Percentiles rank a stretch among this genome's conserved stretches.
phyloP scores from a whole-genome alignment of 2,113 vertebrate species.

The Ardeotis arabs region DNA sequence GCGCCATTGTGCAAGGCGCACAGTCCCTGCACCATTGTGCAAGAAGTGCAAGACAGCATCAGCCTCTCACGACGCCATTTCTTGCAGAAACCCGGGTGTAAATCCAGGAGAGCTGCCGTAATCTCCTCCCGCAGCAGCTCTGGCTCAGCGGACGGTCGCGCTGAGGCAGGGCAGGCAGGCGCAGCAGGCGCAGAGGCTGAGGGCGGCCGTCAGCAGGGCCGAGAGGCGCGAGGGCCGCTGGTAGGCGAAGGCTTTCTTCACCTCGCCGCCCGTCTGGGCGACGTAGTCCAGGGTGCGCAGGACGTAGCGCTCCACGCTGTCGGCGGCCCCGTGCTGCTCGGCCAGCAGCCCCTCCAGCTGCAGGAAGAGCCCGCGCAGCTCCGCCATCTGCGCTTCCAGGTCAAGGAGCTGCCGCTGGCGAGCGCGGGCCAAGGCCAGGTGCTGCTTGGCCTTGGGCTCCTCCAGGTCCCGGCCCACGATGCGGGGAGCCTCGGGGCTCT shows the following conservation, averaged over 20 bases:
- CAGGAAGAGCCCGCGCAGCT: conserved; percentile 69
- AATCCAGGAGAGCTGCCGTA: accelerated
- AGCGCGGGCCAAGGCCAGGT: conserved; percentile 47
- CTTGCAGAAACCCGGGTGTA: accelerated
- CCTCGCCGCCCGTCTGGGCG: conserved; percentile 17
- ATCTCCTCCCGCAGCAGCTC: accelerated
- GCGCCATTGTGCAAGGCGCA: accelerated
- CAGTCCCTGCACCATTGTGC: accelerated
- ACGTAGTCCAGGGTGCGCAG: conserved; percentile 60
- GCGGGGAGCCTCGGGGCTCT: conserved; percentile 3
- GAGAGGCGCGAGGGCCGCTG: conserved; percentile 56
- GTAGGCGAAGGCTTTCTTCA: conserved; percentile 69
- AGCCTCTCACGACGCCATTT: accelerated
- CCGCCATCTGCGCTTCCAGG: conserved; percentile 66
- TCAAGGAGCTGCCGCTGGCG: conserved; percentile 68
- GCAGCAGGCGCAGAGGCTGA: conserved; percentile 70
- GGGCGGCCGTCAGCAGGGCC: background rate
- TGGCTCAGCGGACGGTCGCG: background rate
- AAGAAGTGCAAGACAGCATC: background rate
- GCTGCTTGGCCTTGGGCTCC: conserved; percentile 35
- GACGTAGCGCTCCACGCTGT: conserved; percentile 72
- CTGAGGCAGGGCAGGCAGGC: conserved; percentile 44
- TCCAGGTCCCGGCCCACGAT: conserved; percentile 69
- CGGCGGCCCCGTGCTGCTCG: conserved; percentile 57
- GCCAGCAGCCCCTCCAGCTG: conserved; percentile 63